These are phyloP conservation scores for Heliconius hortense DNA, from an alignment of 2,888 invertebrate genomes.

Conservation along the genomic window DNA sequence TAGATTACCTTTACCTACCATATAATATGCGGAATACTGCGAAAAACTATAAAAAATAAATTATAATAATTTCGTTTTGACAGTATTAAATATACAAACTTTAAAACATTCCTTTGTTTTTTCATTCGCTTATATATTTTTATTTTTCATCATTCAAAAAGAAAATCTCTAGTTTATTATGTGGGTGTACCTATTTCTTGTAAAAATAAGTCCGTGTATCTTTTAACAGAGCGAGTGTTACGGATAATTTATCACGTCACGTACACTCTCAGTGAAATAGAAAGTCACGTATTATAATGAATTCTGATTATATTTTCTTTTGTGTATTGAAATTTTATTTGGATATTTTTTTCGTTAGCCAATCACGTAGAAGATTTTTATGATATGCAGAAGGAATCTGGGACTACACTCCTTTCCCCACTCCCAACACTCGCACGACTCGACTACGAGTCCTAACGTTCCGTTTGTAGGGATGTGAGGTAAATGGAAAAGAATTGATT, in stretches of 20 bases:
- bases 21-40: too few relatives aligned
- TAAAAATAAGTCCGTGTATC: constrained; percentile 13
- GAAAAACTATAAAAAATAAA: too few relatives aligned
- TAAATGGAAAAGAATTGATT: too few relatives aligned
- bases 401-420: too few relatives aligned
- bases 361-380: neutral
- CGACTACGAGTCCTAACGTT: too few relatives aligned
- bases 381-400: neutral
- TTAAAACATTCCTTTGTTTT: neutral
- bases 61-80: too few relatives aligned
- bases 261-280: constrained; percentile 19
- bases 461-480: too few relatives aligned
- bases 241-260: constrained; percentile 21
- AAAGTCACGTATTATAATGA: constrained; percentile 39
- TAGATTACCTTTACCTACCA: too few relatives aligned
- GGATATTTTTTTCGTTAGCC: neutral
- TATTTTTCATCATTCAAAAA: neutral
- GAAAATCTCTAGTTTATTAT: neutral
- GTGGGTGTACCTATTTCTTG: neutral
- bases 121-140: neutral
- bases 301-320: neutral
- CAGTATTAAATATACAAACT: too few relatives aligned
- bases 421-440: too few relatives aligned
- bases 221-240: constrained; percentile 1
- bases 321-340: constrained; percentile 19